Evolutionary conservation across 1,140 invertebrate genomes (phyloP).

Genomic region (Hyles euphorbiae): DNA sequence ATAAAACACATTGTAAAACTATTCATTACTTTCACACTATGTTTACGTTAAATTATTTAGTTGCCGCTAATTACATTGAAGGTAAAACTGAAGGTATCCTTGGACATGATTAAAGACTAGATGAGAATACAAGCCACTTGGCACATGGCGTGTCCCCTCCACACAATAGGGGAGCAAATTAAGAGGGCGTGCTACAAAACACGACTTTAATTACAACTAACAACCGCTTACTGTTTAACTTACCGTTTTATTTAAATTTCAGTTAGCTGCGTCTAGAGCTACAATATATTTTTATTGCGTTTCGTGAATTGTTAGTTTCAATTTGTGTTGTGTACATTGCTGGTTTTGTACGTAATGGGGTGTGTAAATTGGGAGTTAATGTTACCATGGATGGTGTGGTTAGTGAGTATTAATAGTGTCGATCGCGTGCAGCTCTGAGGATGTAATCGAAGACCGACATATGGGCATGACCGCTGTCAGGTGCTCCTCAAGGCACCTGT

Average conservation of each 20-base stretch:
- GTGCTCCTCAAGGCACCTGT: conserved; percentile 53
- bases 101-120: conserved; percentile 20
- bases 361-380: too few species aligned
- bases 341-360: too few species aligned
- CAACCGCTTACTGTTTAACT: conserved; percentile 30
- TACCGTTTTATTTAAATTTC: conserved; percentile 12
- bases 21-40: too few species aligned
- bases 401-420: conserved; percentile 13
- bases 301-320: too few species aligned
- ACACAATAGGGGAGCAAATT: conserved; percentile 37
- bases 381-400: too few species aligned
- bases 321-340: too few species aligned
- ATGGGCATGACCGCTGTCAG: conserved; percentile 65
- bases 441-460: conserved; percentile 35
- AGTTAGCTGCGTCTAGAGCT: neutral
- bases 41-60: too few species aligned
- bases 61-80: neutral
- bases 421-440: conserved; percentile 41
- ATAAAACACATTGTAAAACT: too few species aligned
- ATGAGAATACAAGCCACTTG: conserved; percentile 16
- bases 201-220: conserved; percentile 50
- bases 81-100: neutral
- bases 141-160: conserved; percentile 40
- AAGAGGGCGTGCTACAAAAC: conserved; percentile 41
- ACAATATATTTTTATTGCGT: too few species aligned